Percentiles rank a stretch among this genome's conserved stretches.
Conservation (phyloP, 1,140 invertebrate species). For the Drosophila parabipectinata region DNA sequence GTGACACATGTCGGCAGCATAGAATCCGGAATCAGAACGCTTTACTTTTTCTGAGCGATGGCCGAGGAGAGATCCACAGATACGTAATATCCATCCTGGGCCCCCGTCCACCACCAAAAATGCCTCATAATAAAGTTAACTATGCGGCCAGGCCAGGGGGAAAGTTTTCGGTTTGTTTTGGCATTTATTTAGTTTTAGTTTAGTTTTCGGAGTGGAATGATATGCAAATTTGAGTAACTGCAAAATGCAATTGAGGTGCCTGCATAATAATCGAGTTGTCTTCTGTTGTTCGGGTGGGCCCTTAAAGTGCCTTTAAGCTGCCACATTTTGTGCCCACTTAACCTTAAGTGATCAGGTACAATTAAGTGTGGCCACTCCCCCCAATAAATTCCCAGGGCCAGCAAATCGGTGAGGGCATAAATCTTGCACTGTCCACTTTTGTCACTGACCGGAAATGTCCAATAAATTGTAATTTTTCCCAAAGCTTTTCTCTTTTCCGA, state of each 20-base stretch:
- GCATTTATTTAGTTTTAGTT: constrained; percentile 80
- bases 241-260: constrained; percentile 78
- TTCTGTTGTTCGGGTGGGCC: not conserved
- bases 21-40: constrained; percentile 74
- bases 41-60: constrained; percentile 69
- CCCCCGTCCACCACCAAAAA: constrained; percentile 17
- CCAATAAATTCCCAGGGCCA: constrained; percentile 53
- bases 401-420: constrained; percentile 68
- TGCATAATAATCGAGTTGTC: constrained; percentile 70
- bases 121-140: constrained; percentile 75
- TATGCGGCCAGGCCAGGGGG: constrained; percentile 30
- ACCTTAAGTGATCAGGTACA: constrained; percentile 69
- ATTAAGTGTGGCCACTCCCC: constrained; percentile 34
- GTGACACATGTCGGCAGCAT: constrained; percentile 82
- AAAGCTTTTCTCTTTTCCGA: constrained; percentile 59
- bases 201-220: constrained; percentile 61
- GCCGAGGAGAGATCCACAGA: constrained; percentile 53
- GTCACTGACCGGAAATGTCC: constrained; percentile 74
- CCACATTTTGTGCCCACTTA: constrained; percentile 33
- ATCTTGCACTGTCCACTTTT: constrained; percentile 76
- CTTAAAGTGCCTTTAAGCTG: constrained; percentile 33
- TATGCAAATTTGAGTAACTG: constrained; percentile 80
- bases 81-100: constrained; percentile 47
- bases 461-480: constrained; percentile 81
- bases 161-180: constrained; percentile 71